Base-by-base conservation (phyloP, 2,113 vertebrate species). In the Actenoides lindsayi region DNA sequence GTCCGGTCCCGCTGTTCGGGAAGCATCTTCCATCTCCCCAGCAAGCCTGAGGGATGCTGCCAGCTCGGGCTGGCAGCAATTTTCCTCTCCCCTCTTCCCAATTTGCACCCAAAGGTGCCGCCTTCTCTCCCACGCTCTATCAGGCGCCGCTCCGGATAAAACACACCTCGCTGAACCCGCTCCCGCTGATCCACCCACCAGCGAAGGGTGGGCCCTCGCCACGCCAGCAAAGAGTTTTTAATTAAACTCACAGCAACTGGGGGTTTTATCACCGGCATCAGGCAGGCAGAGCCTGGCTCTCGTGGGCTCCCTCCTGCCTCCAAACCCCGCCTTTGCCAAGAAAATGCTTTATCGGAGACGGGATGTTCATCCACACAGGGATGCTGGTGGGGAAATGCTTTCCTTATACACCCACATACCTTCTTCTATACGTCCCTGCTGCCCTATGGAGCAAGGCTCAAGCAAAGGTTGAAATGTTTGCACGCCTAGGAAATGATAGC, bases 211-310 rank as follows among this genome's bases (percentile, higher is more conserved):
- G 95, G 70, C 89, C 86, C 51, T 51, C 4, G 7, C 64, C 85
- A 11, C 13, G 28, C 37, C 16, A 65, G 56, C 14, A 39, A 62
- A 81, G 91, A 15, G 20, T 37, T 91, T 88, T 95, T 96, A 94
- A 97, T 97, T 96, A 95, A 84, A 93, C 75, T 87, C 79, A 3
- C 39, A 4, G 18, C 56, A 15, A 42, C 1, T 53, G 51, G 50
- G 24, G 8, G 16, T 53, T 95, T 82, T 84, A 90, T 95, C 42
- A 2, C 56, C 1, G 2, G 44, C 64, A 91, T 86, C 51, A 93
- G 92, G 77, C 92, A 25, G 63, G 87, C 89, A 95, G 57, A 75
- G 81, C 51, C 35, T 44, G 86, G 74, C 3, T 10, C 83, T 53
- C 0, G 0, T 2, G 8, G 73, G 73, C 63, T 77, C 77, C 73